Percentiles rank a stretch among this genome's conserved stretches.
Conservation (phyloP, 30 jellyfish, hydroid and myxozoan species). For the Aurelia aurita region DNA sequence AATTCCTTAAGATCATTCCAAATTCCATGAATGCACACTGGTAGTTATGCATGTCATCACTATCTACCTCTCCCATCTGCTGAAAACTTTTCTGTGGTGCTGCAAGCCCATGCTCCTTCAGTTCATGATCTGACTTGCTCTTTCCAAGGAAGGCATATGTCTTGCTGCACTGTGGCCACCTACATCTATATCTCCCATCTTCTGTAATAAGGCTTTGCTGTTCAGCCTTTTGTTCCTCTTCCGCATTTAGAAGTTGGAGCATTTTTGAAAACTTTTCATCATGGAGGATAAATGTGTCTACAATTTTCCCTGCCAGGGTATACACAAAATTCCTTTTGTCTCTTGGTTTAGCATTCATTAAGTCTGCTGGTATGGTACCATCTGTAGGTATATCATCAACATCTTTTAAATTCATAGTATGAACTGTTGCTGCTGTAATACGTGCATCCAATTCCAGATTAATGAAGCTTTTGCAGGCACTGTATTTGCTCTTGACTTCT, state of each 20-base stretch:
- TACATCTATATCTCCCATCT: slow-evolving; percentile 1
- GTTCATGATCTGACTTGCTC: too few species aligned
- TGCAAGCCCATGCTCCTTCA: too few species aligned
- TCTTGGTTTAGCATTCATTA: slow-evolving; percentile 1
- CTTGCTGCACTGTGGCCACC: neutral
- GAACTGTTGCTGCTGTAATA: slow-evolving; percentile 54
- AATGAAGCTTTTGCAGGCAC: slow-evolving; percentile 48
- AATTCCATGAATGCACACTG: too few species aligned
- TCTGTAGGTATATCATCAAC: slow-evolving; percentile 24
- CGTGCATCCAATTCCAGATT: slow-evolving; percentile 44
- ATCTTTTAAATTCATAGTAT: slow-evolving; percentile 2
- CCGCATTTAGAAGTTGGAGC: slow-evolving; percentile 10
- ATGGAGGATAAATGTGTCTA: slow-evolving; percentile 13
- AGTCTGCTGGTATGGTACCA: neutral
- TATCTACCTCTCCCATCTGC: too few species aligned
- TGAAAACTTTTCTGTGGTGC: too few species aligned
- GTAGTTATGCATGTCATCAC: too few species aligned
- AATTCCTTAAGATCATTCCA: too few species aligned
- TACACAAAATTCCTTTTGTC: slow-evolving; percentile 16
- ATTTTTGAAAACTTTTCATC: neutral
- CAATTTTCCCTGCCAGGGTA: slow-evolving; percentile 6
- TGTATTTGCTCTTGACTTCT: slow-evolving; percentile 47
- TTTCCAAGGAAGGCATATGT: too few species aligned
- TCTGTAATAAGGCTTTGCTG: slow-evolving; percentile 7
- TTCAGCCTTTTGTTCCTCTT: neutral